phyloP scores from a whole-genome alignment of 2,888 invertebrate species.

The Pseudococcus jackbeardsleyi region DNA sequence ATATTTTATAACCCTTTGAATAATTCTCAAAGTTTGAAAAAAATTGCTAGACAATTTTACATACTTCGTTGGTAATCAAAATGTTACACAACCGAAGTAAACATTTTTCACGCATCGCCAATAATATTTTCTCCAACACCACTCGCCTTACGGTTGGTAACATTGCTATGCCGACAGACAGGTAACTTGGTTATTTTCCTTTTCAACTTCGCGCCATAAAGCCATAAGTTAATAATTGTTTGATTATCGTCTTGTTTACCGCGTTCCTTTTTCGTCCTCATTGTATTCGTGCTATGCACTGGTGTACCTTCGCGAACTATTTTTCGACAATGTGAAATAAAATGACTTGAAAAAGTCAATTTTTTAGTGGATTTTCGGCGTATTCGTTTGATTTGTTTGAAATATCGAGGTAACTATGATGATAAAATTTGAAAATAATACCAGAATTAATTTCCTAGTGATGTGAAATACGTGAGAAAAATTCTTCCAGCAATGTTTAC shows the following conservation, averaged over 20 bases:
- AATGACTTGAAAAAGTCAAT: neutral
- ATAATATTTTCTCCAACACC: neutral
- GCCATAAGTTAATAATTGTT: constrained; percentile 40
- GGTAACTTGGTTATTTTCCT: neutral
- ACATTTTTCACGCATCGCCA: too few species aligned
- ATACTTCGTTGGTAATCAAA: too few species aligned
- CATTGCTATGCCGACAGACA: neutral
- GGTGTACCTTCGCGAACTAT: neutral
- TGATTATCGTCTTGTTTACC: constrained; percentile 3
- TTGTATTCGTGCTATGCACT: neutral
- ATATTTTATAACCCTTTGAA: too few species aligned
- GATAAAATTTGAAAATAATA: neutral
- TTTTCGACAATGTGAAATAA: neutral
- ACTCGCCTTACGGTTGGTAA: neutral
- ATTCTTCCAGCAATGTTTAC: neutral
- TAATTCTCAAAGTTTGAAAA: too few species aligned
- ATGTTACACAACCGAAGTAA: too few species aligned
- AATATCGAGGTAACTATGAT: neutral
- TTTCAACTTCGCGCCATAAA: constrained; percentile 42
- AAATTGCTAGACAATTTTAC: too few species aligned
- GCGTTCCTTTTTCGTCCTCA: constrained; percentile 23
- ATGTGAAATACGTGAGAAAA: neutral
- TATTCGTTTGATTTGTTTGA: neutral
- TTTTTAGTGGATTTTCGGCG: neutral
- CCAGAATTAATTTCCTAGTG: neutral